Conservation (phyloP, 92 coral and sea anemone genomes). For the Pocillopora grandis region DNA sequence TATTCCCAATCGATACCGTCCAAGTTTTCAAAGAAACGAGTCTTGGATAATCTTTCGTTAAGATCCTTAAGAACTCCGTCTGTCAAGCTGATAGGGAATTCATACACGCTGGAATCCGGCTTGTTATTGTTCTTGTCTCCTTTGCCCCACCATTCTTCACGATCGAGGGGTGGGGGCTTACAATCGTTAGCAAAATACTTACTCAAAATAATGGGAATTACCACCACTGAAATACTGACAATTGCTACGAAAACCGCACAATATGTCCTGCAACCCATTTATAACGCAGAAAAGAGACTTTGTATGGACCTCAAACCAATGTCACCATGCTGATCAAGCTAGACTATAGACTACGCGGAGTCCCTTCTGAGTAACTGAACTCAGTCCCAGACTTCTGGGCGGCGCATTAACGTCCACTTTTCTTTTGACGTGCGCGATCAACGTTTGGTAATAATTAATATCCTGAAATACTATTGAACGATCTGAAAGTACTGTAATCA, state of each 20-base stretch:
- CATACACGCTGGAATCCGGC: slow-evolving; percentile 50
- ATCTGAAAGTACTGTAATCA: no score
- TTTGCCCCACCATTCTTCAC: slow-evolving; percentile 86
- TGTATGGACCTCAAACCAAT: no score
- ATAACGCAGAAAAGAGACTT: no score
- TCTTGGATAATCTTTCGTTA: slow-evolving; percentile 64
- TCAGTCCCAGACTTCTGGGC: no score
- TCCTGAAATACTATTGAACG: no score
- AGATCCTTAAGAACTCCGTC: slow-evolving; percentile 71
- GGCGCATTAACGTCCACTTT: no score
- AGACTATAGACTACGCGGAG: no score
- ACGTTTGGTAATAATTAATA: no score
- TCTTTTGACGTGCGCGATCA: no score
- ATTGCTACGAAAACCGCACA: slow-evolving; percentile 32
- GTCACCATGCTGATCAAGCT: no score
- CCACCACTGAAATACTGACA: slow-evolving; percentile 25
- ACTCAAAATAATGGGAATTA: slow-evolving; percentile 28
- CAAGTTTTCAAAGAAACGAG: slow-evolving; percentile 72
- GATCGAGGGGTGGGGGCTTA: slow-evolving; percentile 20
- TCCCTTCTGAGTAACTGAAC: no score
- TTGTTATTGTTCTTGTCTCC: slow-evolving; percentile 29
- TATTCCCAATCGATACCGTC: slow-evolving; percentile 87
- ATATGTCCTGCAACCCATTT: slow-evolving; percentile 26
- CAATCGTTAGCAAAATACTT: slow-evolving; percentile 19
- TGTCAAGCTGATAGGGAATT: slow-evolving; percentile 53